These are phyloP conservation scores for Hemicordylus capensis DNA, from an alignment of 2,113 vertebrate genomes.

Conservation along the genomic window DNA sequence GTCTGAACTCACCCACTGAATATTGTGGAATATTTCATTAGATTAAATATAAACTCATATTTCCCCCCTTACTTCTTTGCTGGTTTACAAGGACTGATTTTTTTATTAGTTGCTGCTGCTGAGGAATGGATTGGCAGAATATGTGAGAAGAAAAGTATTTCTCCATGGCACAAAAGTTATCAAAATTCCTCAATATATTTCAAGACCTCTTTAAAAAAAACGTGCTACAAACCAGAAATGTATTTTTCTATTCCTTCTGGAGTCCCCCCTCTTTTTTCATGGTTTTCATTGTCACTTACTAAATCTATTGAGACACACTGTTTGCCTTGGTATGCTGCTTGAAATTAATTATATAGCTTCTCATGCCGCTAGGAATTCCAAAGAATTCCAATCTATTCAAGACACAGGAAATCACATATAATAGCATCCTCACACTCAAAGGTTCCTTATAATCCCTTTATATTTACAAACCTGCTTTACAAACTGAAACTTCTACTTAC, in stretches of 20 bases:
- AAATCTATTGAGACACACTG: slow-evolving; percentile 40
- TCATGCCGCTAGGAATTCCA: slow-evolving; percentile 22
- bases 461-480: not conserved
- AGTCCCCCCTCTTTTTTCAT: slow-evolving; percentile 27
- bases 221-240: slow-evolving; percentile 36
- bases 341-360: slow-evolving; percentile 25
- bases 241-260: not conserved
- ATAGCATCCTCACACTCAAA: not conserved
- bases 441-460: not conserved
- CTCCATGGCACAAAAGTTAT: slow-evolving; percentile 1
- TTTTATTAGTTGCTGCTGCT: not conserved
- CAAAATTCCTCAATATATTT: not conserved
- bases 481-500: no score
- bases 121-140: not conserved
- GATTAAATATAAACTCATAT: not conserved
- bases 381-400: slow-evolving; percentile 21
- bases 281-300: slow-evolving; percentile 43
- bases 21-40: not conserved
- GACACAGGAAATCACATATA: not conserved
- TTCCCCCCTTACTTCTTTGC: not conserved
- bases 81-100: not conserved
- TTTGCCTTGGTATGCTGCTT: slow-evolving; percentile 47
- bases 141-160: slow-evolving; percentile 3
- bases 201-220: slow-evolving; percentile 18
- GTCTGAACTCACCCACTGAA: no score